Conservation (phyloP, 2,797 vertebrate genomes). For the Macropodus opercularis region DNA sequence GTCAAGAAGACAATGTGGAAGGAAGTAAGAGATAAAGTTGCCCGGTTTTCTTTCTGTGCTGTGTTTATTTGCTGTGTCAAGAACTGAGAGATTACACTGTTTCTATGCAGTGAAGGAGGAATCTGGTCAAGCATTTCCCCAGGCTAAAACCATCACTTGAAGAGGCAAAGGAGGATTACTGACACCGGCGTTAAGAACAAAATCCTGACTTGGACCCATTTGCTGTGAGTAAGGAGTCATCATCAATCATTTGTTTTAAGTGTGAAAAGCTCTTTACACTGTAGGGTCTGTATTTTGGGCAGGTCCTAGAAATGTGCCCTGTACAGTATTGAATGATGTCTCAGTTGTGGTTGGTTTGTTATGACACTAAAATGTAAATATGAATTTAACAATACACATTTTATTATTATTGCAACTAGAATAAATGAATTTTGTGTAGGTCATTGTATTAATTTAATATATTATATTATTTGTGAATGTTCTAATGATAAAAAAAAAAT, state of each 20-base stretch:
- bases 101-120: conserved; percentile 77
- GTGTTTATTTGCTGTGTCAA: conserved; percentile 89
- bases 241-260: conserved; percentile 79
- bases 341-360: neutral
- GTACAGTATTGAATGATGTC: conserved; percentile 33
- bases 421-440: too few relatives aligned
- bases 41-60: conserved; percentile 71
- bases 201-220: conserved; percentile 74
- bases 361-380: conserved; percentile 6
- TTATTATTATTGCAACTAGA: neutral
- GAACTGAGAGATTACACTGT: conserved; percentile 87
- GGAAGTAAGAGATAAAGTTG: conserved; percentile 87
- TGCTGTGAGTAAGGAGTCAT: conserved; percentile 63
- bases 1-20: conserved; percentile 83
- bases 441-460: too few relatives aligned
- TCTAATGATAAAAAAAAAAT: neutral
- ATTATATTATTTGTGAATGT: neutral
- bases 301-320: conserved; percentile 18
- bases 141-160: conserved; percentile 79
- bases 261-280: conserved; percentile 50
- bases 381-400: neutral
- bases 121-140: conserved; percentile 83
- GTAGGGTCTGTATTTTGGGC: conserved; percentile 54
- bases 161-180: conserved; percentile 76
- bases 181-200: conserved; percentile 79